Percentiles rank a stretch among this genome's conserved stretches.
These are phyloP conservation scores for Tapirus indicus DNA, from an alignment of 2,797 vertebrate species.

Conservation along the genomic window DNA sequence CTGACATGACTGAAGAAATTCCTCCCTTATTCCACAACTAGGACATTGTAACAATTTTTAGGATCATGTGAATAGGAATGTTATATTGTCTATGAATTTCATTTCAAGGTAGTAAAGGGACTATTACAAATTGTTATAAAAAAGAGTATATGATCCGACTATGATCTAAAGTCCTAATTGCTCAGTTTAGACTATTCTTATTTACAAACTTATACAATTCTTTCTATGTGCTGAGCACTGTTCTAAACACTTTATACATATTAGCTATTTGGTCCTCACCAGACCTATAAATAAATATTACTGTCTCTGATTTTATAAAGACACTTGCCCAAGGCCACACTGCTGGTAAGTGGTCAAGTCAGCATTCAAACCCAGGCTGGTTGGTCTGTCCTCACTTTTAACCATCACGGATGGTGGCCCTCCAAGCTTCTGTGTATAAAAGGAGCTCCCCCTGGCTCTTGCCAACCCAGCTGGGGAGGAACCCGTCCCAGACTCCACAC, in stretches of 20 bases:
- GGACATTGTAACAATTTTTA: not conserved
- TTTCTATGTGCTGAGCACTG: not conserved
- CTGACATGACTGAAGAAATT: not conserved
- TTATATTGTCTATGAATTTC: not conserved
- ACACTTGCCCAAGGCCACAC: not conserved
- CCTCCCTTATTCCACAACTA: not conserved
- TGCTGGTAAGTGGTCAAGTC: not conserved
- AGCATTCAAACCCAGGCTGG: not conserved
- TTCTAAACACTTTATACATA: not conserved
- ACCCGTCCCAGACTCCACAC: not conserved
- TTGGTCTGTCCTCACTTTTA: not conserved
- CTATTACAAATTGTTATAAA: not conserved
- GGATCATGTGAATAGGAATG: not conserved
- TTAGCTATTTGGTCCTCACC: not conserved
- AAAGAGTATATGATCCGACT: not conserved
- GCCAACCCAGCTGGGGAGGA: not conserved
- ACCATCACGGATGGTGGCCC: not conserved
- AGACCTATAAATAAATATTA: not conserved
- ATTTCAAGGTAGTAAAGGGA: not conserved
- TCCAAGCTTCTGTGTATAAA: not conserved
- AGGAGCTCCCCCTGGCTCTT: not conserved
- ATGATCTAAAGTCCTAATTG: not conserved
- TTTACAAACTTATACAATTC: not conserved
- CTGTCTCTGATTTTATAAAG: not conserved
- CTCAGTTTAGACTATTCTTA: not conserved